Percentiles rank a stretch among this genome's conserved stretches.
phyloP scores from a whole-genome alignment of 2,113 vertebrate genomes.

The Camelus bactrianus region DNA sequence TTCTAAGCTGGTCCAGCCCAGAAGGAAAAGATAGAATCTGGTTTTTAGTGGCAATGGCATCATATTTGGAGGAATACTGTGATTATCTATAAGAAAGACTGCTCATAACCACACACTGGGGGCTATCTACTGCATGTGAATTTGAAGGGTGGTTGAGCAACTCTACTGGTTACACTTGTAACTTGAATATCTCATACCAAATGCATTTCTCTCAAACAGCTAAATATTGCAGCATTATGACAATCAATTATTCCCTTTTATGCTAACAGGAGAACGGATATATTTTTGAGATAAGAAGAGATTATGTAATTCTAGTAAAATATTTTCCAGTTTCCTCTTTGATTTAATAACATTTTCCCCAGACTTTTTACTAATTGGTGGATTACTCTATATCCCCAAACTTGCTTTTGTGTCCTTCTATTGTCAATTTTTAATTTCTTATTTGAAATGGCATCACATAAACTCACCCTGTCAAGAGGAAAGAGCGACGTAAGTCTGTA shows the following conservation, averaged over 20 bases:
- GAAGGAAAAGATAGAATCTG: neutral
- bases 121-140: neutral
- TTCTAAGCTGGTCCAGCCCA: neutral
- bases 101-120: neutral
- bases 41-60: neutral
- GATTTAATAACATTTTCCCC: neutral
- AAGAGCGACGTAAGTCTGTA: neutral
- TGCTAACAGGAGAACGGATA: neutral
- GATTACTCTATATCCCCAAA: neutral
- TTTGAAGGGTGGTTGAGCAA: neutral
- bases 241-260: neutral
- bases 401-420: neutral
- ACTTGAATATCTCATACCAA: neutral
- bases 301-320: neutral
- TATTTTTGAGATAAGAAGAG: neutral
- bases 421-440: neutral
- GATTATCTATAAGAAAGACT: neutral
- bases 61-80: neutral
- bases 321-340: constrained; percentile 47
- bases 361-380: neutral
- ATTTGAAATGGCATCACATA: neutral
- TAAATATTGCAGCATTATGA: neutral
- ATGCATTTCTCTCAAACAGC: neutral
- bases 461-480: neutral
- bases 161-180: neutral